A percentile compares a stretch with the other conserved stretches of the same genome.
Evolutionary conservation across 2,113 vertebrate genomes (phyloP).

Genomic region (Picathartes gymnocephalus): DNA sequence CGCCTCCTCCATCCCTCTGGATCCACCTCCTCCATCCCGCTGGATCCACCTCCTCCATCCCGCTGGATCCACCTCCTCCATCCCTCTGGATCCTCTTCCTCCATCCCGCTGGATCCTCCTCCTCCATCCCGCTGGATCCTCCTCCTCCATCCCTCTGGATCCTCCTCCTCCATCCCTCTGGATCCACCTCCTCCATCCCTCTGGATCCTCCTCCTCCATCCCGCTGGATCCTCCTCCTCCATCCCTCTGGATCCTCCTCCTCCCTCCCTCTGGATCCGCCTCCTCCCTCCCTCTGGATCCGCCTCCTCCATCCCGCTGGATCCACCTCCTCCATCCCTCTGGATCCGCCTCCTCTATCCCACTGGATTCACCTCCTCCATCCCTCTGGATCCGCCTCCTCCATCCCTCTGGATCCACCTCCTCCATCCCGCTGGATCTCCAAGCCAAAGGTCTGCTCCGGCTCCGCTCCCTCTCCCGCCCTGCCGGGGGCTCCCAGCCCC

Average conservation of each 20-base stretch:
- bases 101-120: no score
- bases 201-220: no score
- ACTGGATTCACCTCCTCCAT: neutral
- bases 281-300: neutral
- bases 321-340: no score
- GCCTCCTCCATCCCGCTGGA: neutral
- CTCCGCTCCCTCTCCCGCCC: neutral
- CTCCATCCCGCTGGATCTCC: neutral
- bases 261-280: neutral
- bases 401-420: neutral
- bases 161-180: no score
- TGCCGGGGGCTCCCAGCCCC: neutral
- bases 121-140: no score
- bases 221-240: neutral
- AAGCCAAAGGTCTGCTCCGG: constrained; percentile 11
- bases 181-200: no score
- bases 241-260: neutral
- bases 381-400: neutral
- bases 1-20: no score
- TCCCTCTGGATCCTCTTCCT: no score
- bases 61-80: no score
- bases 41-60: no score
- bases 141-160: no score
- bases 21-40: no score
- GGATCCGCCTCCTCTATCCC: neutral